A percentile compares a stretch with the other conserved stretches of the same genome.
phyloP scores from a whole-genome alignment of 1,140 invertebrate species.

The Macrostomum lignano region DNA sequence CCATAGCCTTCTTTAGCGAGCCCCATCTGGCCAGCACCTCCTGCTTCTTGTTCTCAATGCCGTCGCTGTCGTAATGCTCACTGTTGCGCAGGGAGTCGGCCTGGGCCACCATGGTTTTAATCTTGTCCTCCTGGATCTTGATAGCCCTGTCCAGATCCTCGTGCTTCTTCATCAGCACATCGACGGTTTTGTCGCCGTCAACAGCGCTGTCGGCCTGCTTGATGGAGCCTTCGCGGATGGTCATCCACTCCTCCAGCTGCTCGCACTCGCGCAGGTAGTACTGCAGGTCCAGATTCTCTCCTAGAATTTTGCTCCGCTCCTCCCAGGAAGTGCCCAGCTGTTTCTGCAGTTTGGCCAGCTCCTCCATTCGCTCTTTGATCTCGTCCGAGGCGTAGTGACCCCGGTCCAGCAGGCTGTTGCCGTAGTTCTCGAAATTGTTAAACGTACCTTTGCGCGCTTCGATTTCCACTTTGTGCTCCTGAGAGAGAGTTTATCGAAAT shows the following conservation, averaged over 20 bases:
- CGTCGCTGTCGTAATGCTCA: conserved; percentile 66
- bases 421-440: conserved; percentile 81
- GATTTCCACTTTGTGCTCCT: conserved; percentile 93
- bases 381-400: conserved; percentile 82
- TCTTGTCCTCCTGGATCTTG: conserved; percentile 84
- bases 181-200: conserved; percentile 40
- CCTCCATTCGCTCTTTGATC: conserved; percentile 72
- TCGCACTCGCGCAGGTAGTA: conserved; percentile 79
- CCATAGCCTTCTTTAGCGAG: conserved; percentile 76
- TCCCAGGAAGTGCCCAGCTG: conserved; percentile 71
- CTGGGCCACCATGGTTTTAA: conserved; percentile 59
- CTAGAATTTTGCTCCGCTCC: conserved; percentile 60
- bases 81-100: conserved; percentile 72
- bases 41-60: conserved; percentile 61
- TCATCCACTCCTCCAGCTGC: conserved; percentile 98
- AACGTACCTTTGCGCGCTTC: conserved; percentile 86
- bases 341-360: conserved; percentile 58
- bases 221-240: conserved; percentile 75
- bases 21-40: conserved; percentile 64
- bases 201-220: conserved; percentile 46
- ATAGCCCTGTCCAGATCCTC: conserved; percentile 99
- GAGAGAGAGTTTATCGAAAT: too few relatives aligned
- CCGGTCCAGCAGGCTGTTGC: conserved; percentile 69
- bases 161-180: conserved; percentile 74
- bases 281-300: conserved; percentile 87